These are phyloP conservation scores for Acrocera orbiculus DNA, from an alignment of 2,888 invertebrate genomes.

Conservation along the genomic window DNA sequence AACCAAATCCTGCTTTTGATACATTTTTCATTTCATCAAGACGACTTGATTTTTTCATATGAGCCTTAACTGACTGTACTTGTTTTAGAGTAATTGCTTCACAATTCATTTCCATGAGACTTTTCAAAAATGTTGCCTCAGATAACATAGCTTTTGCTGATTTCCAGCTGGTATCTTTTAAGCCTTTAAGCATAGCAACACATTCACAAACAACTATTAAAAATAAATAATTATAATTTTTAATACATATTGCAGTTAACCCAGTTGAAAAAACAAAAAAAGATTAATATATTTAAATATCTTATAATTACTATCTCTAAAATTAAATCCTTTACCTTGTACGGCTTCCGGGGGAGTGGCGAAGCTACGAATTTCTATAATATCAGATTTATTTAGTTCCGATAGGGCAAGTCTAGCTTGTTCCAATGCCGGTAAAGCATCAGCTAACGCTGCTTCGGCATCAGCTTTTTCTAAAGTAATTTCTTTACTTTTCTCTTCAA, in stretches of 20 bases:
- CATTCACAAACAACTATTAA: slow-evolving; percentile 81
- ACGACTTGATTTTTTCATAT: slow-evolving; percentile 53
- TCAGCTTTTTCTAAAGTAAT: slow-evolving; percentile 69
- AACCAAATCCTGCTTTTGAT: slow-evolving; percentile 71
- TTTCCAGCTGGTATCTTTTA: slow-evolving; percentile 79
- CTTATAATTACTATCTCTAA: too few relatives aligned
- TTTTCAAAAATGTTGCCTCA: slow-evolving; percentile 65
- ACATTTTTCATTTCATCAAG: slow-evolving; percentile 69
- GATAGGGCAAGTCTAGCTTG: slow-evolving; percentile 61
- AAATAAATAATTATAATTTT: too few relatives aligned
- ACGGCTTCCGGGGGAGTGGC: slow-evolving; percentile 82
- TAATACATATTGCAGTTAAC: too few relatives aligned
- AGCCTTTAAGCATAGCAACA: slow-evolving; percentile 65
- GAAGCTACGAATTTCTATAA: slow-evolving; percentile 82
- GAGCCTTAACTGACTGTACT: slow-evolving; percentile 49
- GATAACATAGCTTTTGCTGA: slow-evolving; percentile 84
- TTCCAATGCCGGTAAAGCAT: slow-evolving; percentile 71
- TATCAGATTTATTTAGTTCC: slow-evolving; percentile 74
- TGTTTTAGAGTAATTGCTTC: slow-evolving; percentile 55
- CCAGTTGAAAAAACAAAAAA: too few relatives aligned
- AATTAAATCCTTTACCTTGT: too few relatives aligned
- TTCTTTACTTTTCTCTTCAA: slow-evolving; percentile 61
- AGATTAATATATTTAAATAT: too few relatives aligned
- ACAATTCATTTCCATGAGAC: slow-evolving; percentile 72
- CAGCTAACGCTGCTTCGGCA: slow-evolving; percentile 61